Evolutionary conservation across 2,113 vertebrate species (phyloP).

Genomic region (Tyrannus savana): DNA sequence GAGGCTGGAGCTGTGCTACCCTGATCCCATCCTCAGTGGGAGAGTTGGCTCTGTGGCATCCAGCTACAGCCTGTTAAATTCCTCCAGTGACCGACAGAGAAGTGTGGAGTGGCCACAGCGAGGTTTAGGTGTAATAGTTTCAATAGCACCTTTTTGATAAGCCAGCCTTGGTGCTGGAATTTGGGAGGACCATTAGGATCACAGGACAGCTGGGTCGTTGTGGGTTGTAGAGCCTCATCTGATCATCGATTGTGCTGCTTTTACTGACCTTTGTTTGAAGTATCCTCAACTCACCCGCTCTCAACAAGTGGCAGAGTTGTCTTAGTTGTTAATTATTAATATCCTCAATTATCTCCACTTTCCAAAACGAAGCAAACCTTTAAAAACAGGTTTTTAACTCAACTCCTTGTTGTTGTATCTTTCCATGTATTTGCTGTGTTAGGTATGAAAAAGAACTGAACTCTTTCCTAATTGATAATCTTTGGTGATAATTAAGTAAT

Average conservation of each 20-base stretch:
- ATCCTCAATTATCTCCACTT: neutral
- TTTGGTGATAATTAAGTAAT: neutral
- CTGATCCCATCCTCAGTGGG: neutral
- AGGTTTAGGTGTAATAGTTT: neutral
- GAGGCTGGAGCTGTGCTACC: neutral
- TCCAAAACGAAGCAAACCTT: neutral
- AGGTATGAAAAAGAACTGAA: neutral
- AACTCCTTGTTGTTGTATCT: neutral
- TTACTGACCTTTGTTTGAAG: neutral
- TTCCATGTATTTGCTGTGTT: neutral
- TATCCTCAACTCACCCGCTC: rapidly evolving
- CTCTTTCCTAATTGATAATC: neutral
- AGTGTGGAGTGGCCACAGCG: rapidly evolving
- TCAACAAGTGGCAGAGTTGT: neutral
- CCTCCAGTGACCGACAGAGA: neutral
- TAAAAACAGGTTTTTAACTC: neutral
- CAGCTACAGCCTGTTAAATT: neutral
- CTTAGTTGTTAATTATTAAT: slow-evolving; percentile 3
- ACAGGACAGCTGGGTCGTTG: neutral
- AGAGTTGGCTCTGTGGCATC: rapidly evolving
- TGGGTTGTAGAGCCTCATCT: neutral
- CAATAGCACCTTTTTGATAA: rapidly evolving
- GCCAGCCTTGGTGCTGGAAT: neutral
- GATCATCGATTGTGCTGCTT: neutral
- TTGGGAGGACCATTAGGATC: rapidly evolving